phyloP scores from a whole-genome alignment of 2,888 invertebrate species.

The Drosophila monieri region DNA sequence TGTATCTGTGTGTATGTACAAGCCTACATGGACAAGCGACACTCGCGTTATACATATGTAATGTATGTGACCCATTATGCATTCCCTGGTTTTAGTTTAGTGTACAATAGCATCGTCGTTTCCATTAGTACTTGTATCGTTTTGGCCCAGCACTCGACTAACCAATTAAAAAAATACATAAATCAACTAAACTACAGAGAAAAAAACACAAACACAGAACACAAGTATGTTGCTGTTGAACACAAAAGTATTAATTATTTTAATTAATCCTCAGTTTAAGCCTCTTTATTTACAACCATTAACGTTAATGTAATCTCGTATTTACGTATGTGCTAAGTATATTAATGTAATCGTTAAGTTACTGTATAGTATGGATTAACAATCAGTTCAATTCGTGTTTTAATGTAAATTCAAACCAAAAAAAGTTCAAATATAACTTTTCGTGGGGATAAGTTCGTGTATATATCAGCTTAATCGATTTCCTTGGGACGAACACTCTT shows the following conservation, averaged over 20 bases:
- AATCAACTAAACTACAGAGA: conserved; percentile 12
- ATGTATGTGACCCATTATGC: conserved; percentile 47
- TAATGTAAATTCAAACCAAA: not conserved
- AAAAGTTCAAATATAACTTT: not conserved
- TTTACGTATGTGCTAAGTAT: conserved; percentile 70
- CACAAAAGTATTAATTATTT: conserved; percentile 23
- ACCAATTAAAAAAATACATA: conserved; percentile 14
- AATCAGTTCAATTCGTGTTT: not conserved
- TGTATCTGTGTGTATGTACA: conserved; percentile 21
- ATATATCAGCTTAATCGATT: conserved; percentile 36
- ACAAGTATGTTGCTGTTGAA: conserved; percentile 51
- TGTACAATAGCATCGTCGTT: conserved; percentile 20
- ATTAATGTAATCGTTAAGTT: conserved; percentile 53
- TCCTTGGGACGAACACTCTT: conserved; percentile 1
- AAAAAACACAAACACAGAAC: conserved; percentile 14
- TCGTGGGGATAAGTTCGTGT: conserved; percentile 5
- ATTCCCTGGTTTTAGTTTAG: conserved; percentile 48
- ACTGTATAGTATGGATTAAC: conserved; percentile 11
- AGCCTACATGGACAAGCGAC: conserved; percentile 27
- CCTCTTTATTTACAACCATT: conserved; percentile 41
- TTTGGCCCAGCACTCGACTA: conserved; percentile 27
- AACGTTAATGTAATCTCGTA: conserved; percentile 54
- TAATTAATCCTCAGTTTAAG: conserved; percentile 56
- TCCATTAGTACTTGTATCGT: conserved; percentile 23
- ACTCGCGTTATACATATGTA: conserved; percentile 29